Evolutionary conservation across 2,888 invertebrate species (phyloP).

Genomic region (Macaria notata): DNA sequence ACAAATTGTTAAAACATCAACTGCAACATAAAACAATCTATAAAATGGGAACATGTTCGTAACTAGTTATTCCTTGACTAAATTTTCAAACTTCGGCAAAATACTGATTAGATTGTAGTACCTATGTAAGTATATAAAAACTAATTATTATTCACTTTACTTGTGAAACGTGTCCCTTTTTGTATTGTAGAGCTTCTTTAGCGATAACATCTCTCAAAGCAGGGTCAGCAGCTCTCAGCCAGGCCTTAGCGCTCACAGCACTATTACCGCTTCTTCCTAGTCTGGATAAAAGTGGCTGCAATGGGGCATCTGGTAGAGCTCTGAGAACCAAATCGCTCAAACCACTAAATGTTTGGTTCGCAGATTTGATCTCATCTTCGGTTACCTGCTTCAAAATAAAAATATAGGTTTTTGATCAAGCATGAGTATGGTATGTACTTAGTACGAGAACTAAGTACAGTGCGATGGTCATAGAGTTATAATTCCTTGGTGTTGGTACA

Average conservation of each 20-base stretch:
- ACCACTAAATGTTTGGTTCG: conserved; percentile 87
- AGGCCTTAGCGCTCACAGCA: conserved; percentile 84
- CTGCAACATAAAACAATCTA: no score
- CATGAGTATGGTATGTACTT: no score
- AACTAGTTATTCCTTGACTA: no score
- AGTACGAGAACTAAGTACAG: no score
- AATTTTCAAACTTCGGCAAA: no score
- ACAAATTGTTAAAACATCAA: no score
- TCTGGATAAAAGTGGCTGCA: conserved; percentile 89
- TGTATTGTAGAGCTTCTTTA: conserved; percentile 93
- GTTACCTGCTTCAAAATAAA: conserved; percentile 78
- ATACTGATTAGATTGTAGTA: no score
- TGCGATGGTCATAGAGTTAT: no score
- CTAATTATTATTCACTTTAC: conserved; percentile 37
- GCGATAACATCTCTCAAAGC: conserved; percentile 91
- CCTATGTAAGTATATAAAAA: no score
- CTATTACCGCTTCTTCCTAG: conserved; percentile 82
- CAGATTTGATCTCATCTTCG: conserved; percentile 85
- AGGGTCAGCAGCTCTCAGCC: conserved; percentile 88
- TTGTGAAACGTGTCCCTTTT: conserved; percentile 82
- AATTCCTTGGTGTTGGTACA: not conserved
- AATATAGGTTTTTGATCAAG: conserved; percentile 1
- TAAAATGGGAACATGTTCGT: no score
- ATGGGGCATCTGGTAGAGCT: conserved; percentile 89
- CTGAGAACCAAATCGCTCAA: conserved; percentile 90